A percentile compares a stretch with the other conserved stretches of the same genome.
Evolutionary conservation across 2,797 vertebrate genomes (phyloP).

Genomic region (Cynodonichthys magdalenae): DNA sequence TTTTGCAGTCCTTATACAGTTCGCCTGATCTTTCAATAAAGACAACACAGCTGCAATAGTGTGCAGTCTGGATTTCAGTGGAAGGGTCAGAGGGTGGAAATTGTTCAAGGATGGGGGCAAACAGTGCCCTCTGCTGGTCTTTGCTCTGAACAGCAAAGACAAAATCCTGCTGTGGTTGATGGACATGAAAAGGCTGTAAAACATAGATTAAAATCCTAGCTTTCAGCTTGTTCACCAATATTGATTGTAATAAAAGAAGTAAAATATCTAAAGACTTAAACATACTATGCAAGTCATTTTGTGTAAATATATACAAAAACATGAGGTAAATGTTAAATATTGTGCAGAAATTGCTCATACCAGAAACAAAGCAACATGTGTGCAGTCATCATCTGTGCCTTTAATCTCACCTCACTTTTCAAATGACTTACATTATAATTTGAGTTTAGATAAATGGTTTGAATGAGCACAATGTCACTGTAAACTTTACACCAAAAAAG

Average conservation of each 20-base stretch:
- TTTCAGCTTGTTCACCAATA: too few relatives aligned
- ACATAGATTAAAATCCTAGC: slow-evolving; percentile 1
- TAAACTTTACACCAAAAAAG: neutral
- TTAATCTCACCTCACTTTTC: neutral
- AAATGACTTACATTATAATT: neutral
- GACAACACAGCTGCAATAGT: slow-evolving; percentile 72
- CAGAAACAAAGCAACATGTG: neutral
- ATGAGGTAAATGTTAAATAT: too few relatives aligned
- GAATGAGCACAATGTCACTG: slow-evolving; percentile 9
- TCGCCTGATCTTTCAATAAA: slow-evolving; percentile 42
- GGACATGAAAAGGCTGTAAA: slow-evolving; percentile 6
- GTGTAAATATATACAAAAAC: neutral
- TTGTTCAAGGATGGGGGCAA: slow-evolving; percentile 46
- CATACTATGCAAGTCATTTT: neutral
- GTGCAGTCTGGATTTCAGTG: slow-evolving; percentile 22
- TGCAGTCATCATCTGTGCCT: too few relatives aligned
- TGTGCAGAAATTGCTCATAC: neutral
- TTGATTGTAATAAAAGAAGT: too few relatives aligned
- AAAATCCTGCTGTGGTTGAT: slow-evolving; percentile 51
- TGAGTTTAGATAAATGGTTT: slow-evolving; percentile 13
- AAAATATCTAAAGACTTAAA: neutral
- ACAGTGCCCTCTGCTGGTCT: slow-evolving; percentile 75
- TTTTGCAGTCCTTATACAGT: slow-evolving; percentile 21
- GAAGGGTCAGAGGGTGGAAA: slow-evolving; percentile 49
- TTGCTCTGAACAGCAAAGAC: slow-evolving; percentile 56